Percentiles rank a stretch among this genome's conserved stretches.
phyloP scores from a whole-genome alignment of 2,797 vertebrate species.

The Sparidentex hasta region DNA sequence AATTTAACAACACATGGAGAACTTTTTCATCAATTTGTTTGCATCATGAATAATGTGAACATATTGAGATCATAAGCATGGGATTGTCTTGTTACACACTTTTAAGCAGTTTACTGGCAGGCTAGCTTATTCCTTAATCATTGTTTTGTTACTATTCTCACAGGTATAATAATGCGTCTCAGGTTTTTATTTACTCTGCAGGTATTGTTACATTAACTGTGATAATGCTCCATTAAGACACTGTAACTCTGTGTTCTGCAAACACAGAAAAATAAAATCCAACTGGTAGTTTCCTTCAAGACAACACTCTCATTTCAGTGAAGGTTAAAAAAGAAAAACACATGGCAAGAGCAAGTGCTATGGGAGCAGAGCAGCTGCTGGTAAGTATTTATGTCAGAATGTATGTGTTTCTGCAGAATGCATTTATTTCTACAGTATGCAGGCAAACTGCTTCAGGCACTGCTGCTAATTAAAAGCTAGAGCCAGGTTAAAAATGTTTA shows the following conservation, averaged over 20 bases:
- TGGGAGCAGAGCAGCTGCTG: neutral
- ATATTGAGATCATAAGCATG: neutral
- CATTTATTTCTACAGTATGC: neutral
- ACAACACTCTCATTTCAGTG: neutral
- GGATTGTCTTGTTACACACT: neutral
- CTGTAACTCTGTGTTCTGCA: neutral
- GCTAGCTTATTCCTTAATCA: neutral
- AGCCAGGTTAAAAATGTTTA: neutral
- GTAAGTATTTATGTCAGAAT: neutral
- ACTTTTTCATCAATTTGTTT: no score
- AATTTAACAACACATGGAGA: neutral
- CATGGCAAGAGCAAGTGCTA: neutral
- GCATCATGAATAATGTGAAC: neutral
- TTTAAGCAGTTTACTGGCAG: neutral
- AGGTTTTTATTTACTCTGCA: neutral
- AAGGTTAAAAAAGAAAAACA: neutral
- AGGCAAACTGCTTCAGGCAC: neutral
- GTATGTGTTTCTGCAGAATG: no score
- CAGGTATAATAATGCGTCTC: neutral
- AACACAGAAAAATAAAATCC: neutral
- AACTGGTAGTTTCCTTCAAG: neutral
- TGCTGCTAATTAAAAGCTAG: slow-evolving; percentile 6
- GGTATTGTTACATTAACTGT: neutral
- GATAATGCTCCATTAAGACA: neutral
- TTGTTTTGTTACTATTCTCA: neutral